Evolutionary conservation across 2,113 vertebrate species (phyloP).

Genomic region (Pungitius pungitius): DNA sequence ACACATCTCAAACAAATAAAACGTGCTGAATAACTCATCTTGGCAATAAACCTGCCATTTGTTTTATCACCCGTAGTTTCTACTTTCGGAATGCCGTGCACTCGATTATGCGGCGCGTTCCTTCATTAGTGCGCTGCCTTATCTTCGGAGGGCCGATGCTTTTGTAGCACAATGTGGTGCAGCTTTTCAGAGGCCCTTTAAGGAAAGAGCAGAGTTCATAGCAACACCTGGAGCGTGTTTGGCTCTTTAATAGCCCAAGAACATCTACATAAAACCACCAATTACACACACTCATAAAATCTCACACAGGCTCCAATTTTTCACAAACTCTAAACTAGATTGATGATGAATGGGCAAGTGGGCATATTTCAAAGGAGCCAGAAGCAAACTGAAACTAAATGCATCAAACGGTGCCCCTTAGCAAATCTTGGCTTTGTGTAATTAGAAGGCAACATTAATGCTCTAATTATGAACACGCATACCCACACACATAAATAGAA

Average conservation of each 20-base stretch:
- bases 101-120: background rate
- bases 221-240: conserved; percentile 68
- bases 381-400: conserved; percentile 53
- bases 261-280: conserved; percentile 73
- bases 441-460: conserved; percentile 74
- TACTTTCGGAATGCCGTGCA: background rate
- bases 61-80: conserved; percentile 29
- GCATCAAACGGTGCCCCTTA: conserved; percentile 64
- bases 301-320: conserved; percentile 47
- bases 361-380: conserved; percentile 66
- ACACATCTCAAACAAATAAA: conserved; percentile 21
- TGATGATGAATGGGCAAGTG: conserved; percentile 57
- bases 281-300: conserved; percentile 73
- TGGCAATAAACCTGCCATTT: conserved; percentile 32
- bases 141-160: background rate
- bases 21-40: conserved; percentile 50
- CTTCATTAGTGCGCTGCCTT: background rate
- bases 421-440: conserved; percentile 66
- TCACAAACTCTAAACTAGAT: conserved; percentile 60
- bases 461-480: conserved; percentile 64
- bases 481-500: conserved; percentile 8
- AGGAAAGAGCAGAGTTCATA: conserved; percentile 29
- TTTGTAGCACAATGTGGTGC: conserved; percentile 9
- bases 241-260: conserved; percentile 61
- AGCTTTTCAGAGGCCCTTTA: conserved; percentile 40